Percentiles rank a stretch among this genome's conserved stretches.
These are phyloP conservation scores for Miniopterus natalensis DNA, from an alignment of 2,113 vertebrate species.

Conservation along the genomic window DNA sequence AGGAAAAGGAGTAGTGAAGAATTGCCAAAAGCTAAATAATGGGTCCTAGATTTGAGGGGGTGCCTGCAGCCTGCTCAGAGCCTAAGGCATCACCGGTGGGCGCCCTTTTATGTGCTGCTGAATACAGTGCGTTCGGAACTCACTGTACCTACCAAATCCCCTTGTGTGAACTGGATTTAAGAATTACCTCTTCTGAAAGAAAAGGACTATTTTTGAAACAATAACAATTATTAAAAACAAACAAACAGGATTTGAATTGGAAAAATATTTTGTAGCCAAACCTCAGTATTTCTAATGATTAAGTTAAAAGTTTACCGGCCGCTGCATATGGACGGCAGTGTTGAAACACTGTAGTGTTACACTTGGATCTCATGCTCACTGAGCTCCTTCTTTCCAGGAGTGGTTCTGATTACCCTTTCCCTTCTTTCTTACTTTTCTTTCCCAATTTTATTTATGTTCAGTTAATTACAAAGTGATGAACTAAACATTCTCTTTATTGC, in stretches of 20 bases:
- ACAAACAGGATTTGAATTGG: background rate
- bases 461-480: background rate
- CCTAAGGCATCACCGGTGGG: background rate
- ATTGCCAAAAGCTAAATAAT: background rate
- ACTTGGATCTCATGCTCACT: background rate
- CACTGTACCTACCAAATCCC: background rate
- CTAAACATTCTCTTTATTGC: background rate
- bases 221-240: background rate
- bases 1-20: background rate
- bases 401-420: background rate
- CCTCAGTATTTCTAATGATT: background rate
- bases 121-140: background rate
- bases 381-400: background rate
- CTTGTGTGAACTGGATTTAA: background rate
- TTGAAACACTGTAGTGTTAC: rapidly evolving
- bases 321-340: too few species aligned
- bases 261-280: background rate
- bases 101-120: background rate
- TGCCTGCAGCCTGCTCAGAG: background rate
- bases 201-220: background rate
- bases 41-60: background rate
- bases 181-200: background rate
- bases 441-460: background rate
- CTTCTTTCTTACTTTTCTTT: background rate
- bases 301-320: background rate